phyloP scores from a whole-genome alignment of 2,113 vertebrate genomes.

The Rattus norvegicus region GRCr8 NC_086031.1:975001-975500 shows the following conservation, averaged over 20 bases:
- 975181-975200: background rate
- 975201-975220: background rate
- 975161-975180: background rate
- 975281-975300: background rate
- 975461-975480: background rate
- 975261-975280: background rate
- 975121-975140: too few species aligned
- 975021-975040: background rate
- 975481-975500: background rate
- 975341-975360: background rate
- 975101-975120: background rate
- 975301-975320: background rate
- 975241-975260: background rate
- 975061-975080: background rate
- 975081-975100: background rate
- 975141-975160: background rate
- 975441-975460: background rate
- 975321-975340: background rate
- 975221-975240: background rate
- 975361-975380: background rate
- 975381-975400: background rate
- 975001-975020: fast-evolving
- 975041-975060: background rate
- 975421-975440: background rate
- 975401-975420: slow-evolving; percentile 25